Conservation (phyloP, 2,888 invertebrate species). For the Mythimna lalbum region DNA sequence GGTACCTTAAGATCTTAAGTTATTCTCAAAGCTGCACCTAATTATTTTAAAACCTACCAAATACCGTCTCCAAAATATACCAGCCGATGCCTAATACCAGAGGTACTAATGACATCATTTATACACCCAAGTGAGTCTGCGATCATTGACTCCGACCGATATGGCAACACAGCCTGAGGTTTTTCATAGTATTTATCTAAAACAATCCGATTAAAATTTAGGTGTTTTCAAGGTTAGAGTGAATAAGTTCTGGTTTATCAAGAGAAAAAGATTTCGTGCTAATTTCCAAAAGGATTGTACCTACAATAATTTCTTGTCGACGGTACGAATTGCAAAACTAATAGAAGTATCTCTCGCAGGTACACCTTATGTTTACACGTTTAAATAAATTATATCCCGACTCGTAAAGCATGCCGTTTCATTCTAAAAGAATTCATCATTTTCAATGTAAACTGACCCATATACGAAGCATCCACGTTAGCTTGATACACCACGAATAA, state of each 20-base stretch:
- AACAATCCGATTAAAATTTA: not conserved
- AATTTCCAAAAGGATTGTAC: no score
- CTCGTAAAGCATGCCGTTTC: conserved; percentile 56
- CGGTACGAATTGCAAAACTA: conserved; percentile 34
- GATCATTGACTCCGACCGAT: conserved; percentile 44
- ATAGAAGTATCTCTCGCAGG: conserved; percentile 56
- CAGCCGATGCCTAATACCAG: not conserved
- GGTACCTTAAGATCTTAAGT: not conserved
- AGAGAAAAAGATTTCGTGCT: no score
- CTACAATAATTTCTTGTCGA: no score
- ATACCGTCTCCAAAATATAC: not conserved
- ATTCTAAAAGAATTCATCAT: conserved; percentile 65
- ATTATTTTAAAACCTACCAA: conserved; percentile 3
- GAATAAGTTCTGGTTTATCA: no score
- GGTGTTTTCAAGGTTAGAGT: no score
- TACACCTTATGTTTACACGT: conserved; percentile 53
- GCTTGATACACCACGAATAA: conserved; percentile 8
- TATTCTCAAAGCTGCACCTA: conserved; percentile 6
- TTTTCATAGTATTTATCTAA: conserved; percentile 19
- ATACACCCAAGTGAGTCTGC: conserved; percentile 12
- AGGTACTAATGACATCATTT: conserved; percentile 48
- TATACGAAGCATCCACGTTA: conserved; percentile 18
- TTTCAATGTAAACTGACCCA: conserved; percentile 61
- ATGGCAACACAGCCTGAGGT: conserved; percentile 16
- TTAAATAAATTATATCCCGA: conserved; percentile 60